phyloP scores from a whole-genome alignment of 2,113 vertebrate genomes.

The Eretmochelys imbricata region DNA sequence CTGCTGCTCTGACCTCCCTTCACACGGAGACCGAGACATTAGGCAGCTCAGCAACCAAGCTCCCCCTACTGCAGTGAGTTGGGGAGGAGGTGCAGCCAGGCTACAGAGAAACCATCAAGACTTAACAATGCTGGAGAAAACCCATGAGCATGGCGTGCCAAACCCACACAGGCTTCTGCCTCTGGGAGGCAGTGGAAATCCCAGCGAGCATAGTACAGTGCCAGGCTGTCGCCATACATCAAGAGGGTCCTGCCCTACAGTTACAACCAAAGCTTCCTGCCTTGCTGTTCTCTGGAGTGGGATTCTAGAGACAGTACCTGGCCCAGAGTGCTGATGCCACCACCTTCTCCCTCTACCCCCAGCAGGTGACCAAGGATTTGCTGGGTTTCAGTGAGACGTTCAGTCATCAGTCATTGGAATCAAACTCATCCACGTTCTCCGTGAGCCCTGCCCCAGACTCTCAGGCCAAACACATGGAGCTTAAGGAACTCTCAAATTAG shows the following conservation, averaged over 20 bases:
- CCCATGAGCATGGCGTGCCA: neutral
- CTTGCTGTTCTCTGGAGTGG: neutral
- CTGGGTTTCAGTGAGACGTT: neutral
- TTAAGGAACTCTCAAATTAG: neutral
- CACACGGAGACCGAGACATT: slow-evolving; percentile 15
- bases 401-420: neutral
- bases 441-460: neutral
- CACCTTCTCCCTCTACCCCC: neutral
- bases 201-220: neutral
- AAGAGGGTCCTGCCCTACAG: neutral
- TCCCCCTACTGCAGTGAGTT: slow-evolving; percentile 54
- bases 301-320: neutral
- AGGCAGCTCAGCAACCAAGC: slow-evolving; percentile 53
- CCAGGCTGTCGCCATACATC: accelerated
- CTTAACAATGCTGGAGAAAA: neutral
- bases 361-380: accelerated
- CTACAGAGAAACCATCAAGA: neutral
- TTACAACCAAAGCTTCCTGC: neutral
- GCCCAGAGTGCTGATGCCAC: neutral
- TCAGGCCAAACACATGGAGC: neutral
- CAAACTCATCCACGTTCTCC: neutral
- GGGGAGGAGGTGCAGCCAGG: slow-evolving; percentile 32
- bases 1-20: neutral
- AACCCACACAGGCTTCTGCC: neutral
- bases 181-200: neutral